Evolutionary conservation across 2,113 vertebrate genomes (phyloP), one percentile per base, ranked within the genome.

Genomic region (Xiphias gladius): DNA sequence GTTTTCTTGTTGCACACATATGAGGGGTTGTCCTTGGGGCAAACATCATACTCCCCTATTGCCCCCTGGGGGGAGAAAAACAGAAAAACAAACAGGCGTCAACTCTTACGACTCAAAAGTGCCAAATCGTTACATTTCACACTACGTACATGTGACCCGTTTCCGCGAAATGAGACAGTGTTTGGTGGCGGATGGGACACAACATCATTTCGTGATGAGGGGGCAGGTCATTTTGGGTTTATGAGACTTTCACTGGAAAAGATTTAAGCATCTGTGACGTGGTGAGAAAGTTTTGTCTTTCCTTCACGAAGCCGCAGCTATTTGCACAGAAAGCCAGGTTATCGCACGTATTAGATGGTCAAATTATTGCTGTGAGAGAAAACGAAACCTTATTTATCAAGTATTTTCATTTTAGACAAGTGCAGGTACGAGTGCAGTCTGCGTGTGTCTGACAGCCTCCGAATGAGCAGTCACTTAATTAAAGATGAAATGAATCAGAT

Each of bases 1-100:
- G 97, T 99, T 91, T 97, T 99, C 93, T 99, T 99, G 89, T 94
- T 98, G 92, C 98, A 99, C 68, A 97, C 96, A 52, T 95, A 98
- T 4, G 96, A 96, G 0, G 97, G 97, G 89, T 97, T 98, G 92
- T 98, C 97, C 89, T 97, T 98, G 16, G 97, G 97, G 83, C 98
- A 99, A 1, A 82, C 90, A 0, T 96, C 96, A 26, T 96, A 98
- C 1, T 91, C 87, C 7, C 79, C 89, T 67, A 97, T 89, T 43
- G 96, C 91, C 35, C 96, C 96, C 98, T 99, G 88, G 37, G 66
- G 68, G 58, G 20, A 50, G 7, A 24, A 63, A 35, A 20, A 41
- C 48, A 68, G 1, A 46, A 61, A 46, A 62, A 35, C 32, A 8
- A 82, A 55, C 4, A 50, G 24, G 7, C 24, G 58, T 59, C 1